Percentiles rank a stretch among this genome's conserved stretches.
These are phyloP conservation scores for Seira musarum DNA, from an alignment of 2,888 invertebrate genomes.

Conservation along the genomic window DNA sequence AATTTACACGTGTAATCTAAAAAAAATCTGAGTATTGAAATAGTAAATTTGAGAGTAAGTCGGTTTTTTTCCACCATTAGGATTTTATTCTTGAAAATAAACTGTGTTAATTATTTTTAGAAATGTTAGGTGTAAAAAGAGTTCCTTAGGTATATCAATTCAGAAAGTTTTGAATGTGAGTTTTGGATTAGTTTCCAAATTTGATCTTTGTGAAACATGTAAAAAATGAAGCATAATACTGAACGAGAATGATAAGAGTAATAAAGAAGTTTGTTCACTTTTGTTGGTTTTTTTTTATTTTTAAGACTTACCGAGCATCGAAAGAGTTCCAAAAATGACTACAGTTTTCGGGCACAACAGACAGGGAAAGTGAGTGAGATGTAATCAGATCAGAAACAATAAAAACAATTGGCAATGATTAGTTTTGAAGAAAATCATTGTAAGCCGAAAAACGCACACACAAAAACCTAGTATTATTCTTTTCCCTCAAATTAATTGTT, in stretches of 20 bases:
- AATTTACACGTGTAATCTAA: too few relatives aligned
- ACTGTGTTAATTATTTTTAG: too few relatives aligned
- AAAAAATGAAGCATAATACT: conserved; percentile 6
- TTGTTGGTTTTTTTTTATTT: conserved; percentile 38
- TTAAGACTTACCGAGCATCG: conserved; percentile 93
- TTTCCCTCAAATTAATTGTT: not conserved
- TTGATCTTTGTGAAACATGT: not conserved
- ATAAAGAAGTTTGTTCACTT: conserved; percentile 3
- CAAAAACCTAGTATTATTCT: not conserved
- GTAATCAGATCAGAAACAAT: conserved; percentile 70
- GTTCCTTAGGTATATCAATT: not conserved
- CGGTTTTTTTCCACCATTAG: too few relatives aligned
- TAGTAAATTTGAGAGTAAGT: too few relatives aligned
- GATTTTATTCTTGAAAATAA: too few relatives aligned
- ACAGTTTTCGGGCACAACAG: conserved; percentile 73
- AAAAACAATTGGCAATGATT: conserved; percentile 69
- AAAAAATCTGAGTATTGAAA: too few relatives aligned
- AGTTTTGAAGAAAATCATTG: conserved; percentile 55
- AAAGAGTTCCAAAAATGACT: conserved; percentile 99
- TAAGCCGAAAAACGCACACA: conserved; percentile 14
- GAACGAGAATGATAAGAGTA: not conserved
- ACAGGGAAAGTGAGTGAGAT: conserved; percentile 69
- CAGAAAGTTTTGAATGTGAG: not conserved
- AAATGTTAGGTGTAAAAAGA: not conserved
- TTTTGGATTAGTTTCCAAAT: not conserved